phyloP scores from a whole-genome alignment of 2,113 vertebrate species.

The Taurulus bubalis region DNA sequence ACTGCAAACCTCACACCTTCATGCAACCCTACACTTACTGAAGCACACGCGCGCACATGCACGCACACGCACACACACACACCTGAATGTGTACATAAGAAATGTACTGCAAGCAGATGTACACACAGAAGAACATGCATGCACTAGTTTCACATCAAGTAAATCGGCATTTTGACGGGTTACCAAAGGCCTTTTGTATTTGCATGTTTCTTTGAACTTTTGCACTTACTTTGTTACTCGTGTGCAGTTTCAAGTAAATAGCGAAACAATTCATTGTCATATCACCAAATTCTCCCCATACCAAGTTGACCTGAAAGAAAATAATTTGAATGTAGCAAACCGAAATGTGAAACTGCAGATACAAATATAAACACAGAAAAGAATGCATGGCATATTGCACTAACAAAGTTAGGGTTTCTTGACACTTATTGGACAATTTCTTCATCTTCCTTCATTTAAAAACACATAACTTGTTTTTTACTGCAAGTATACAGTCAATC shows the following conservation, averaged over 20 bases:
- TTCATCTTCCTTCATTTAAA: slow-evolving; percentile 34
- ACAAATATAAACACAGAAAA: neutral
- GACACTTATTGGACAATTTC: slow-evolving; percentile 42
- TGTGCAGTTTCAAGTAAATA: neutral
- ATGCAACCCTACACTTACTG: neutral
- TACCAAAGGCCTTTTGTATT: neutral
- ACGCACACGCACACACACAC: slow-evolving; percentile 5
- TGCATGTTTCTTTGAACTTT: neutral
- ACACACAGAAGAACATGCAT: neutral
- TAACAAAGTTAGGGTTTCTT: neutral
- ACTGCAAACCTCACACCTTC: slow-evolving; percentile 19
- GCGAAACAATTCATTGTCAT: neutral
- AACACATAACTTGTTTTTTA: slow-evolving; percentile 7
- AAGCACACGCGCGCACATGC: neutral
- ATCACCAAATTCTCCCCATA: neutral
- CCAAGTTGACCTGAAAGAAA: neutral
- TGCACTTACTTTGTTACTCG: neutral
- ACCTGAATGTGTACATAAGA: neutral
- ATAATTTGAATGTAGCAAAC: neutral
- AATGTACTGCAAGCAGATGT: neutral
- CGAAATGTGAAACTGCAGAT: neutral
- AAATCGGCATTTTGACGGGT: neutral
- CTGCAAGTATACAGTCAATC: neutral
- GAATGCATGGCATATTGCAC: neutral
- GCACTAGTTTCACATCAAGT: neutral